These are phyloP conservation scores for Gymnorhina tibicen DNA, from an alignment of 2,113 vertebrate genomes.

Conservation along the genomic window DNA sequence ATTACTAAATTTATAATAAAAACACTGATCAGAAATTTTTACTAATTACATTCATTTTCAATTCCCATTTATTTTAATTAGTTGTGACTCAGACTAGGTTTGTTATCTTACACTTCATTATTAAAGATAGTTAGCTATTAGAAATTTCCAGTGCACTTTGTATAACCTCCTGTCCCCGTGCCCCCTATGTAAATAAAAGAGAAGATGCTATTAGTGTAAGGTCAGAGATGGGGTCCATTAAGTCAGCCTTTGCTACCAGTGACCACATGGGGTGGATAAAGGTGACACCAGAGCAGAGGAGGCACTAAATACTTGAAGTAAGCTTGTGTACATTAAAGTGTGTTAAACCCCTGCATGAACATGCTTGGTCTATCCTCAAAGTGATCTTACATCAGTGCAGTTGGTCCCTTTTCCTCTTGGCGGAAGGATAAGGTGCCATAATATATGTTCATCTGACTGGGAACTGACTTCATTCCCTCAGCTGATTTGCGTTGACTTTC, in stretches of 20 bases:
- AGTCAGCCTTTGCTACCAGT: not conserved
- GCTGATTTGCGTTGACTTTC: slow-evolving; percentile 11
- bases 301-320: not conserved
- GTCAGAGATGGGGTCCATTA: not conserved
- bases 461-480: slow-evolving; percentile 10
- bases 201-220: not conserved
- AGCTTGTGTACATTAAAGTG: not conserved
- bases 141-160: not conserved
- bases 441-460: not conserved
- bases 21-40: not conserved
- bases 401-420: not conserved
- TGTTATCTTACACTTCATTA: slow-evolving; percentile 32
- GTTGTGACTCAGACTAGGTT: slow-evolving; percentile 16
- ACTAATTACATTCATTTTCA: slow-evolving; percentile 4
- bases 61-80: slow-evolving; percentile 45
- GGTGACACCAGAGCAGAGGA: not conserved
- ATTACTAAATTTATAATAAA: not conserved
- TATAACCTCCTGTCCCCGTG: not conserved
- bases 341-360: not conserved
- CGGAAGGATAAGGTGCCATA: not conserved
- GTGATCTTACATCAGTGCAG: not conserved
- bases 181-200: not conserved
- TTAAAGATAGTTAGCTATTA: slow-evolving; percentile 14
- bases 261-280: not conserved
- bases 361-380: not conserved